Conservation (phyloP, 2,797 vertebrate species). For the Trachurus trachurus region DNA sequence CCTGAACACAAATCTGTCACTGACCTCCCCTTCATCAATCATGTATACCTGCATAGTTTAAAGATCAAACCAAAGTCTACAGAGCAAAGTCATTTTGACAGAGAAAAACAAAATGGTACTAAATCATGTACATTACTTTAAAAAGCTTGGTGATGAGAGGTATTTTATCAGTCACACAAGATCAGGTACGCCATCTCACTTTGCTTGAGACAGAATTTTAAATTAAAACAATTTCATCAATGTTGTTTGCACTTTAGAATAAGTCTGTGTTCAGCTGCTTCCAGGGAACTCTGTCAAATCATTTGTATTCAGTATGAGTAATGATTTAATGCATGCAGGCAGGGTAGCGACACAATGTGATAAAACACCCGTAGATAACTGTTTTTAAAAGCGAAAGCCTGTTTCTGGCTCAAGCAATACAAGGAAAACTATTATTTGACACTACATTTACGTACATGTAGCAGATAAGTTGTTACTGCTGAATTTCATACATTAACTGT, state of each 20-base stretch:
- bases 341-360: neutral
- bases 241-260: neutral
- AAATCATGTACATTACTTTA: neutral
- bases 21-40: neutral
- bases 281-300: neutral
- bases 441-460: neutral
- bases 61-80: neutral
- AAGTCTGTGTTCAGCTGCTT: neutral
- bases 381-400: no score
- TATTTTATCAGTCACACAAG: neutral
- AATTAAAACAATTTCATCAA: neutral
- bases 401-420: neutral
- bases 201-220: neutral
- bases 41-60: neutral
- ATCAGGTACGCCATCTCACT: neutral
- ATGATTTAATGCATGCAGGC: neutral
- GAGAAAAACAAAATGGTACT: neutral
- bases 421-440: neutral
- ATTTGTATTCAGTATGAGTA: neutral
- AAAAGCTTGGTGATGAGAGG: neutral
- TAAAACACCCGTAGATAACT: neutral
- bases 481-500: neutral
- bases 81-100: neutral
- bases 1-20: neutral
- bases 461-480: neutral